Evolutionary conservation across 1,140 invertebrate species (phyloP).

Genomic region (Trachymyrmex septentrionalis): DNA sequence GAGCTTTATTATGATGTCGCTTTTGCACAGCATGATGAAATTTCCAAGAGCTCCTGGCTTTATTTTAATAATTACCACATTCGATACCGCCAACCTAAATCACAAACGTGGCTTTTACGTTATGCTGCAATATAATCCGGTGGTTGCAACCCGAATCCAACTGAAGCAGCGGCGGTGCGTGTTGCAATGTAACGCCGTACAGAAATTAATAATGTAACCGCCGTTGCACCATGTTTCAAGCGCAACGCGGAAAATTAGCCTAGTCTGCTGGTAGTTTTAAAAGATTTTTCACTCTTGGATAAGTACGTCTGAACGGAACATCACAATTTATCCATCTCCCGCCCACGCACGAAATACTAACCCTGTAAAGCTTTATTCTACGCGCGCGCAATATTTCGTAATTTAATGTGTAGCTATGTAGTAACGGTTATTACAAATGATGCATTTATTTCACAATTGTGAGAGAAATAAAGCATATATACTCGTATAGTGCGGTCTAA

Average conservation of each 20-base stretch:
- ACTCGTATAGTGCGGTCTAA: neutral
- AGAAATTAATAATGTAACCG: slow-evolving; percentile 76
- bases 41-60: slow-evolving; percentile 30
- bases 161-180: slow-evolving; percentile 66
- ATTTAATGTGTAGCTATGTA: neutral
- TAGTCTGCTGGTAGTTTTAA: slow-evolving; percentile 55
- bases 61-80: slow-evolving; percentile 63
- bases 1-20: slow-evolving; percentile 32
- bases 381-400: slow-evolving; percentile 24
- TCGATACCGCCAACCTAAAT: slow-evolving; percentile 62
- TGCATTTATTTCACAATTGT: slow-evolving; percentile 23
- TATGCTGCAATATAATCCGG: slow-evolving; percentile 67
- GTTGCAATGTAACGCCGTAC: slow-evolving; percentile 66
- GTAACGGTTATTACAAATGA: slow-evolving; percentile 10
- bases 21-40: slow-evolving; percentile 8
- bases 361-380: slow-evolving; percentile 14
- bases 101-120: slow-evolving; percentile 66
- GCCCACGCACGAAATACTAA: slow-evolving; percentile 5
- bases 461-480: neutral
- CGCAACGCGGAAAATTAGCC: slow-evolving; percentile 74
- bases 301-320: slow-evolving; percentile 65
- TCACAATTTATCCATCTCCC: slow-evolving; percentile 31
- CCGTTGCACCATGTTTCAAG: slow-evolving; percentile 68
- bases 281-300: slow-evolving; percentile 72
- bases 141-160: slow-evolving; percentile 70